Evolutionary conservation across 2,113 vertebrate species (phyloP).

Genomic region (Sander lucioperca): DNA sequence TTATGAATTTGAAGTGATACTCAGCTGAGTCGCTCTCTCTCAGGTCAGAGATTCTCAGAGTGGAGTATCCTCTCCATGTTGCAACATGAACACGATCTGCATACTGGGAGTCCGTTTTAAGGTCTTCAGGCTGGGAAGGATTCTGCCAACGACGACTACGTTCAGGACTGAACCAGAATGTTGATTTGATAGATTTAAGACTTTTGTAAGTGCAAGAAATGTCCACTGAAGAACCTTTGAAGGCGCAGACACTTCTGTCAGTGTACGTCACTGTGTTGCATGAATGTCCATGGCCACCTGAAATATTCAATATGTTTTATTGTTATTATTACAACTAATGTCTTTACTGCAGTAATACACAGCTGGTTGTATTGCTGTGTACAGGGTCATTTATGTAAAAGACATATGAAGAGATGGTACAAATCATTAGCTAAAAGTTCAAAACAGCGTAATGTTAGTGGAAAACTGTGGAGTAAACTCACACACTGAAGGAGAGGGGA

Average conservation of each 20-base stretch:
- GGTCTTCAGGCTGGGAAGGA: background rate
- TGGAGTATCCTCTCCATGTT: background rate
- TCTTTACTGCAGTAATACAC: background rate
- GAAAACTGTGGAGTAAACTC: conserved; percentile 9
- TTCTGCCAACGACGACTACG: background rate
- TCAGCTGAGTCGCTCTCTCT: conserved; percentile 30
- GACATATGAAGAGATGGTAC: background rate
- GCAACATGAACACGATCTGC: background rate
- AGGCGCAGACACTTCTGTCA: conserved; percentile 21
- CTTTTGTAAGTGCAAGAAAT: conserved; percentile 5
- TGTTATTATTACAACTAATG: background rate
- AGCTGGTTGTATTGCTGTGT: background rate
- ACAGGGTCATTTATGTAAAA: rapidly evolving
- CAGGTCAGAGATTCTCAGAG: conserved; percentile 40
- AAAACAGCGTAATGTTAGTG: background rate
- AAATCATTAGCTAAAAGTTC: background rate
- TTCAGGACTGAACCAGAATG: conserved; percentile 10
- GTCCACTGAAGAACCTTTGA: conserved; percentile 40
- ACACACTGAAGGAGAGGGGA: conserved; percentile 17
- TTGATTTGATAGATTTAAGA: rapidly evolving
- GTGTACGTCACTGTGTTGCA: background rate
- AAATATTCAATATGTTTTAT: background rate
- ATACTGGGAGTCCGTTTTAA: background rate
- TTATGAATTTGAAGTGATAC: conserved; percentile 36
- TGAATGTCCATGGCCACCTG: background rate